Percentiles rank a stretch among this genome's conserved stretches.
Evolutionary conservation across 2,888 invertebrate species (phyloP).

Genomic region (Andrena camellia): DNA sequence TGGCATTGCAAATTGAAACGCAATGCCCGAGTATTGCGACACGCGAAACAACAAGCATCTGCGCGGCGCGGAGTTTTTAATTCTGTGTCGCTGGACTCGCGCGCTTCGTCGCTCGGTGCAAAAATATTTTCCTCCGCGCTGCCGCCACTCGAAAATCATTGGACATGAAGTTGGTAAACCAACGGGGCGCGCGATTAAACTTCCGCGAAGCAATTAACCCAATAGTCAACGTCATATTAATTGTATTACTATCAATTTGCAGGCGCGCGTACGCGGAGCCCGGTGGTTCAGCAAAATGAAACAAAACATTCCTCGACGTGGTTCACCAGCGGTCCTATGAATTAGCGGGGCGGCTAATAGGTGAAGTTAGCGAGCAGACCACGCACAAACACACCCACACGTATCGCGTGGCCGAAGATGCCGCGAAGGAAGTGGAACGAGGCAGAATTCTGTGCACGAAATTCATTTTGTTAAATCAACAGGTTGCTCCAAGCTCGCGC

Average conservation of each 20-base stretch:
- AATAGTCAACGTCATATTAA: slow-evolving; percentile 31
- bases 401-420: slow-evolving; percentile 40
- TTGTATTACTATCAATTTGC: slow-evolving; percentile 47
- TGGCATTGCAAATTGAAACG: too few relatives aligned
- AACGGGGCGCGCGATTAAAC: not conserved
- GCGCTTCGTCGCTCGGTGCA: not conserved
- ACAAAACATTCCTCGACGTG: slow-evolving; percentile 51
- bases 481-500: slow-evolving; percentile 31
- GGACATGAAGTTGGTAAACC: not conserved
- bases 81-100: too few relatives aligned
- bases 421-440: slow-evolving; percentile 50
- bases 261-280: not conserved
- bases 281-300: slow-evolving; percentile 35
- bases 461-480: slow-evolving; percentile 55
- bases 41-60: too few relatives aligned
- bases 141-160: not conserved
- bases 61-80: too few relatives aligned
- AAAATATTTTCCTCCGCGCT: not conserved
- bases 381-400: slow-evolving; percentile 22
- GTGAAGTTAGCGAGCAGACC: slow-evolving; percentile 42
- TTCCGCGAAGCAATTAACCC: slow-evolving; percentile 25
- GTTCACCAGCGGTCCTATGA: slow-evolving; percentile 41
- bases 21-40: too few relatives aligned
- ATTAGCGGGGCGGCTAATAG: slow-evolving; percentile 51
- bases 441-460: slow-evolving; percentile 32